Conservation (phyloP, 35 echinoderm and acorn worm species). For the Lytechinus pictus region DNA sequence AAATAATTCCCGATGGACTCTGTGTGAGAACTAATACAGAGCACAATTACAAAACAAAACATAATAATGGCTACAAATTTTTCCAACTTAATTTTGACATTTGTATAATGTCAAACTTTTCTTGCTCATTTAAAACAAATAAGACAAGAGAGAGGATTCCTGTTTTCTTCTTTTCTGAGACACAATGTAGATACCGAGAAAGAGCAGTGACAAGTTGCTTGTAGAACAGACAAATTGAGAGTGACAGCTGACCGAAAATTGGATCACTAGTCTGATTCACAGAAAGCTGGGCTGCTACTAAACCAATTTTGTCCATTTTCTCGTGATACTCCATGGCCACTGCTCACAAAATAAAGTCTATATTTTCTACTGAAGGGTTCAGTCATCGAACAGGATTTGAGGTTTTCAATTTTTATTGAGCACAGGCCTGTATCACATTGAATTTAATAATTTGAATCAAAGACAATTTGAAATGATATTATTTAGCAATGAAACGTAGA, state of each 20-base stretch:
- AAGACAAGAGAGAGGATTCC: not conserved
- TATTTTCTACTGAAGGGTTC: not conserved
- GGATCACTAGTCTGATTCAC: not conserved
- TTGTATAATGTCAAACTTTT: not conserved
- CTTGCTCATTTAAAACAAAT: not conserved
- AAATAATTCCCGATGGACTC: not conserved
- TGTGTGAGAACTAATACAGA: not conserved
- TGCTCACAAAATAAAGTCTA: not conserved
- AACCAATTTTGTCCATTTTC: slow-evolving; percentile 4
- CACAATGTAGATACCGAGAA: not conserved
- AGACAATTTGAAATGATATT: not conserved
- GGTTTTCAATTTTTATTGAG: not conserved
- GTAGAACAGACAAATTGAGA: not conserved
- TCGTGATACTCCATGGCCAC: not conserved
- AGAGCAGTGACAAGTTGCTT: not conserved
- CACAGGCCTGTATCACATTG: too few species aligned
- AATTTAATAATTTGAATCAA: not conserved
- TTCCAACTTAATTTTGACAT: not conserved
- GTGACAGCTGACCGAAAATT: not conserved
- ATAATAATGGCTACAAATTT: not conserved
- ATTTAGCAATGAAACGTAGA: too few species aligned
- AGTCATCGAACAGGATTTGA: not conserved
- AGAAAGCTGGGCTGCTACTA: not conserved
- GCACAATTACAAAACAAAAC: not conserved
- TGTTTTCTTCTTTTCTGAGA: too few species aligned